phyloP scores from a whole-genome alignment of 2,113 vertebrate genomes.

The Heliornis fulica region DNA sequence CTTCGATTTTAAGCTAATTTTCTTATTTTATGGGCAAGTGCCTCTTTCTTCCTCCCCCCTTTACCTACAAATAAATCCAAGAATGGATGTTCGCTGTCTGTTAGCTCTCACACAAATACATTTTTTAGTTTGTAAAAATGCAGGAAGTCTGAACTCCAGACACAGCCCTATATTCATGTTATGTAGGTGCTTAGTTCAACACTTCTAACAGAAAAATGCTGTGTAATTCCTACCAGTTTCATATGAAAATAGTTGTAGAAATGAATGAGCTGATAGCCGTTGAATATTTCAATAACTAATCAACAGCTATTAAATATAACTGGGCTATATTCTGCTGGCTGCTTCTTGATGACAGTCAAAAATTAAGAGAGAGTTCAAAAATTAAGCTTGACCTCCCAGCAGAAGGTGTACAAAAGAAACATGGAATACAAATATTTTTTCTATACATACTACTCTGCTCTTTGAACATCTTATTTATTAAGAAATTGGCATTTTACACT shows the following conservation, averaged over 20 bases:
- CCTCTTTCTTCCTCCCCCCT: not conserved
- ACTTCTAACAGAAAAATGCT: not conserved
- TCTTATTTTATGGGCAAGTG: not conserved
- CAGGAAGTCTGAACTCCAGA: not conserved
- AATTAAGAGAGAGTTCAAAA: not conserved
- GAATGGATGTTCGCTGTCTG: not conserved
- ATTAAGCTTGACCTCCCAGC: not conserved
- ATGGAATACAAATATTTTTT: not conserved
- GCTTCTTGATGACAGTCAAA: not conserved
- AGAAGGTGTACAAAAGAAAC: not conserved
- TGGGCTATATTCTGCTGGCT: not conserved
- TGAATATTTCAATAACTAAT: not conserved
- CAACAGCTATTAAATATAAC: not conserved
- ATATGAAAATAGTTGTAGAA: not conserved
- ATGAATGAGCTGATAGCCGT: not conserved
- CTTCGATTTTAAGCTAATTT: not conserved
- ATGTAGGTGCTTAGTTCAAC: not conserved
- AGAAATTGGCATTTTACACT: not conserved
- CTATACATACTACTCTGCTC: not conserved
- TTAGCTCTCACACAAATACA: not conserved
- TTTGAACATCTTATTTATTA: not conserved
- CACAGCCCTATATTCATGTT: not conserved
- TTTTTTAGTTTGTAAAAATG: not conserved
- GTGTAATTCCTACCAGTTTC: not conserved
- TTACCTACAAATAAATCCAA: not conserved